Percentiles rank a stretch among this genome's conserved stretches.
phyloP scores from a whole-genome alignment of 35 echinoderm and acorn worm genomes.

The Ophiothrix spiculata region DNA sequence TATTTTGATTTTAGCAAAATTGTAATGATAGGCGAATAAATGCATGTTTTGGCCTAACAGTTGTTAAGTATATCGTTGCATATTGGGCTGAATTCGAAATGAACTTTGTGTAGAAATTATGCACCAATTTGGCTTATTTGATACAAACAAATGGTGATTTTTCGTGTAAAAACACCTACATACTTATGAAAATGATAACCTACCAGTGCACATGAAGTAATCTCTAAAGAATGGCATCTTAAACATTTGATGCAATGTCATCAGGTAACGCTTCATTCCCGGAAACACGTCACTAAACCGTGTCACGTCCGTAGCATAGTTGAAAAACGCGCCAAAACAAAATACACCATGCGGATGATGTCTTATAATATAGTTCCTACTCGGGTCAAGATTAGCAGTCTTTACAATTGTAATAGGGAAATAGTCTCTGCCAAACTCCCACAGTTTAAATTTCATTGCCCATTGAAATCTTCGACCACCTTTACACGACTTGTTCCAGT shows the following conservation, averaged over 20 bases:
- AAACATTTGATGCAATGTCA: slow-evolving; percentile 70
- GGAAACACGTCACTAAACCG: slow-evolving; percentile 82
- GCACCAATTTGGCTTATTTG: too few relatives aligned
- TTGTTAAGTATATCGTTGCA: too few relatives aligned
- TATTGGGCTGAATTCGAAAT: too few relatives aligned
- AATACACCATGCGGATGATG: slow-evolving; percentile 90
- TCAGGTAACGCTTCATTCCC: slow-evolving; percentile 60
- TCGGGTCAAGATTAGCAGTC: slow-evolving; percentile 77
- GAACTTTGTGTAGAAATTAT: too few relatives aligned
- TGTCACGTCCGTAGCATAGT: slow-evolving; percentile 74
- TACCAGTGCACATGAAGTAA: slow-evolving; percentile 87
- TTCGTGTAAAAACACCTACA: too few relatives aligned
- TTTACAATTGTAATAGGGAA: slow-evolving; percentile 74
- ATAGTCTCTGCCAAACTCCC: slow-evolving; percentile 69
- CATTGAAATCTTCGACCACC: slow-evolving; percentile 53
- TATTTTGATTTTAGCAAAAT: too few relatives aligned
- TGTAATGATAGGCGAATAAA: too few relatives aligned
- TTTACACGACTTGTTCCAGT: slow-evolving; percentile 47
- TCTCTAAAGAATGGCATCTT: slow-evolving; percentile 75
- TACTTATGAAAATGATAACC: too few relatives aligned
- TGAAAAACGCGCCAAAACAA: slow-evolving; percentile 61
- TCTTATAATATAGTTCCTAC: slow-evolving; percentile 63
- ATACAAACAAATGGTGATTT: too few relatives aligned
- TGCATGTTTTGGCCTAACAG: too few relatives aligned
- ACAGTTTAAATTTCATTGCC: slow-evolving; percentile 37